These are phyloP conservation scores for Trachymyrmex septentrionalis DNA, from an alignment of 1,140 invertebrate species.

Conservation along the genomic window DNA sequence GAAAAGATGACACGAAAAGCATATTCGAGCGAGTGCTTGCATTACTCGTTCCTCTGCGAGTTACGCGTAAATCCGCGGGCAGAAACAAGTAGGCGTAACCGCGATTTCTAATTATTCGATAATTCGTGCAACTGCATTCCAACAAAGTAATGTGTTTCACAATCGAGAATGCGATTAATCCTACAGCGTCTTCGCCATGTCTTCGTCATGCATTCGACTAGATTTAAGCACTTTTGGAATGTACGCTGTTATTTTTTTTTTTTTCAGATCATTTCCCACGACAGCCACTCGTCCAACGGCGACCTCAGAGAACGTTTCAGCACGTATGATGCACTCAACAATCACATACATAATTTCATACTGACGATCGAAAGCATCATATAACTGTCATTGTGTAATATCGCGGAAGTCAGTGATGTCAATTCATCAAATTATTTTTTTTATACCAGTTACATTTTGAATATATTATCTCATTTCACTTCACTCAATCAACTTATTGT, in stretches of 20 bases:
- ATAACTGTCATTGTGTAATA: conserved; percentile 13
- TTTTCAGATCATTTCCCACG: conserved; percentile 54
- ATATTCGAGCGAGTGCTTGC: background rate
- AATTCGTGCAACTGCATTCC: conserved; percentile 71
- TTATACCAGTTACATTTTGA: background rate
- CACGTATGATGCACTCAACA: conserved; percentile 8
- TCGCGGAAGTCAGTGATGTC: conserved; percentile 27
- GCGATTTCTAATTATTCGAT: conserved; percentile 66
- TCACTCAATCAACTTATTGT: background rate
- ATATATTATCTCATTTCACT: background rate
- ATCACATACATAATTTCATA: background rate
- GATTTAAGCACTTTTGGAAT: background rate
- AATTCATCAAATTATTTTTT: background rate
- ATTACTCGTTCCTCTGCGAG: background rate
- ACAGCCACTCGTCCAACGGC: background rate
- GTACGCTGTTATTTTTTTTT: conserved; percentile 10
- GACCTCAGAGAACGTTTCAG: background rate
- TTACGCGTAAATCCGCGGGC: background rate
- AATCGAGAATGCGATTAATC: conserved; percentile 49
- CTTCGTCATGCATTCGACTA: background rate
- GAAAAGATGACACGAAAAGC: background rate
- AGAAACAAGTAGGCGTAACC: conserved; percentile 57
- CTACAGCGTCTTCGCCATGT: conserved; percentile 20
- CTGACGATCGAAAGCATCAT: conserved; percentile 8
- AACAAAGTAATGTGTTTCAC: conserved; percentile 53